These are phyloP conservation scores for Uropetala carovei DNA, from an alignment of 2,888 invertebrate species.

Conservation along the genomic window DNA sequence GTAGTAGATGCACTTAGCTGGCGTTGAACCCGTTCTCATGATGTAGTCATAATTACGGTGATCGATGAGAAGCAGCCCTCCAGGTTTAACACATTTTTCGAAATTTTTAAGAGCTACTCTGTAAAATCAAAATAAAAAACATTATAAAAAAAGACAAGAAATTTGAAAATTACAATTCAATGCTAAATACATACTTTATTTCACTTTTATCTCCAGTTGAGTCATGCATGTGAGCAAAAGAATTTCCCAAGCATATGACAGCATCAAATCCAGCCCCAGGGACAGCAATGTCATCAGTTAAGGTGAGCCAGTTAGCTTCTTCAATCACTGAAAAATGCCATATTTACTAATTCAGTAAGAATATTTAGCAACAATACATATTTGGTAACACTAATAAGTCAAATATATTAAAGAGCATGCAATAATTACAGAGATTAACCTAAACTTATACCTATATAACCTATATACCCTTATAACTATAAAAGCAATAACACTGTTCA, in stretches of 20 bases:
- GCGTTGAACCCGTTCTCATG: slow-evolving; percentile 85
- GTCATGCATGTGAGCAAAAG: slow-evolving; percentile 92
- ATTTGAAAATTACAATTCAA: background rate
- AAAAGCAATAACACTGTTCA: no score
- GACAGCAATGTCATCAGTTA: slow-evolving; percentile 84
- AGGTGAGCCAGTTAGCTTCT: slow-evolving; percentile 92
- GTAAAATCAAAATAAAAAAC: slow-evolving; percentile 65
- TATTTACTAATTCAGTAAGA: background rate
- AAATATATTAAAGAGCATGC: background rate
- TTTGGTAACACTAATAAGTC: background rate
- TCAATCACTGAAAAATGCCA: slow-evolving; percentile 83
- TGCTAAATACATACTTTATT: slow-evolving; percentile 78
- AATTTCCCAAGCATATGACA: slow-evolving; percentile 92
- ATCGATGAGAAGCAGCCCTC: slow-evolving; percentile 90
- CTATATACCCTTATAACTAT: background rate
- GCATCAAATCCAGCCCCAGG: slow-evolving; percentile 87
- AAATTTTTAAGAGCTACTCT: slow-evolving; percentile 85
- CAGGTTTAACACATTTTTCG: slow-evolving; percentile 88
- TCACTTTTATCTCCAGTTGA: slow-evolving; percentile 86
- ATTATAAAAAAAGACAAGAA: background rate
- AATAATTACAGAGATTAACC: background rate
- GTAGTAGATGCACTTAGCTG: slow-evolving; percentile 91
- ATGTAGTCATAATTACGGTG: slow-evolving; percentile 93
- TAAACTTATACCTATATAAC: background rate
- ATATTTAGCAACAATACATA: background rate